phyloP scores from a whole-genome alignment of 2,113 vertebrate species.

The Prunella himalayana region DNA sequence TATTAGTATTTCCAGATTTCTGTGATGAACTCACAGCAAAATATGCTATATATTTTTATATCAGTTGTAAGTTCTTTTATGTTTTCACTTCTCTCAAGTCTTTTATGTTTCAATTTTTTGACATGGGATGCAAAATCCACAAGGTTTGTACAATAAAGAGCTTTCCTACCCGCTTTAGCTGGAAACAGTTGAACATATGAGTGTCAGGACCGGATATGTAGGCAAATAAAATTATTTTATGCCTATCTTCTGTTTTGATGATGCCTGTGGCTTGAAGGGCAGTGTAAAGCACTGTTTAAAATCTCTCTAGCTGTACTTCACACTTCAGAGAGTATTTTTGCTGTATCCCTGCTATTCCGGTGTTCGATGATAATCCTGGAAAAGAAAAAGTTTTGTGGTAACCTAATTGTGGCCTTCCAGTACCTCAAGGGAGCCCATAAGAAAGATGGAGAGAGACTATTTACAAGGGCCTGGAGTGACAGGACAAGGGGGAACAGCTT shows the following conservation, averaged over 20 bases:
- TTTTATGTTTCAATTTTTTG: neutral
- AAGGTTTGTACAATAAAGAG: neutral
- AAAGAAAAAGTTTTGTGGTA: neutral
- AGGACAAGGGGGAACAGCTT: accelerated
- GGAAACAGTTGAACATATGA: neutral
- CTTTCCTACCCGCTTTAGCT: neutral
- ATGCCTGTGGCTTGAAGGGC: neutral
- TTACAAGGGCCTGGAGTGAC: neutral
- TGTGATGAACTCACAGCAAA: neutral
- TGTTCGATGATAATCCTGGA: neutral
- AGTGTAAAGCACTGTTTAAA: neutral
- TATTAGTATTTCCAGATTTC: neutral
- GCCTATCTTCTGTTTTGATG: neutral
- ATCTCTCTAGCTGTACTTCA: neutral
- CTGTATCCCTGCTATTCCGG: neutral
- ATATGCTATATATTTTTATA: neutral
- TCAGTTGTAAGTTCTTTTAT: neutral
- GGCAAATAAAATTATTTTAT: neutral
- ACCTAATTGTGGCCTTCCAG: neutral
- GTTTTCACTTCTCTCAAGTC: neutral
- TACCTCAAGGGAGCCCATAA: neutral
- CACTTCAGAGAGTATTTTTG: neutral
- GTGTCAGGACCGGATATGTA: neutral
- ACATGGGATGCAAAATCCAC: neutral
- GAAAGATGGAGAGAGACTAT: neutral